Evolutionary conservation across 2,113 vertebrate species (phyloP).

Genomic region (Siphamia tubifer): DNA sequence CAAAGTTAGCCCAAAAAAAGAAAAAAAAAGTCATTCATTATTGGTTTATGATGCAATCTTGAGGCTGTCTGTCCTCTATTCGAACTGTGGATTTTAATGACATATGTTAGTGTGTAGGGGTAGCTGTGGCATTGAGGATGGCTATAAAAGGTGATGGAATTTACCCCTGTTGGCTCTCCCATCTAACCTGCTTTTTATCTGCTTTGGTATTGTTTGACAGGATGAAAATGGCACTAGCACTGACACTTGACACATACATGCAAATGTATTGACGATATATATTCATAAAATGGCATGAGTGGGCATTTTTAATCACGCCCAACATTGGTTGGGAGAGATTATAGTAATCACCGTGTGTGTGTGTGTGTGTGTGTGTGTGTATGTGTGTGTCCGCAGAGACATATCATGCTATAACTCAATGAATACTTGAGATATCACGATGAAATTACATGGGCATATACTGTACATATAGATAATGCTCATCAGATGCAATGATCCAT

Average conservation of each 20-base stretch:
- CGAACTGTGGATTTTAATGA: conserved; percentile 37
- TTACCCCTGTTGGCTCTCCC: conserved; percentile 49
- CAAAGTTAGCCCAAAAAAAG: conserved; percentile 25
- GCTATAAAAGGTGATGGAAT: conserved; percentile 81
- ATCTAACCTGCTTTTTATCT: conserved; percentile 54
- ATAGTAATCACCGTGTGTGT: too few relatives aligned
- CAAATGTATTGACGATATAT: conserved; percentile 11
- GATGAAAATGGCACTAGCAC: conserved; percentile 37
- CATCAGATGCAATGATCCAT: too few relatives aligned
- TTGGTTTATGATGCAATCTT: conserved; percentile 28
- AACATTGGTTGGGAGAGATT: too few relatives aligned
- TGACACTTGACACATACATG: conserved; percentile 30
- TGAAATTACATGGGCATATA: too few relatives aligned
- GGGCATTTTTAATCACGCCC: too few relatives aligned
- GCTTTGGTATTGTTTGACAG: conserved; percentile 50
- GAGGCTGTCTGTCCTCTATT: conserved; percentile 44
- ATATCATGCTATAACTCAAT: too few relatives aligned
- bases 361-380: too few relatives aligned
- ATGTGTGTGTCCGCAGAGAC: too few relatives aligned
- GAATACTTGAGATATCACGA: too few relatives aligned
- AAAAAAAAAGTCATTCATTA: neutral
- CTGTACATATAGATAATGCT: too few relatives aligned
- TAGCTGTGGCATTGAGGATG: conserved; percentile 50
- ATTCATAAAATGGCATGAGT: conserved; percentile 15
- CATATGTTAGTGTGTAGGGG: neutral